A percentile compares a stretch with the other conserved stretches of the same genome.
Conservation (phyloP, 1,140 invertebrate species). For the Hyphantria cunea region DNA sequence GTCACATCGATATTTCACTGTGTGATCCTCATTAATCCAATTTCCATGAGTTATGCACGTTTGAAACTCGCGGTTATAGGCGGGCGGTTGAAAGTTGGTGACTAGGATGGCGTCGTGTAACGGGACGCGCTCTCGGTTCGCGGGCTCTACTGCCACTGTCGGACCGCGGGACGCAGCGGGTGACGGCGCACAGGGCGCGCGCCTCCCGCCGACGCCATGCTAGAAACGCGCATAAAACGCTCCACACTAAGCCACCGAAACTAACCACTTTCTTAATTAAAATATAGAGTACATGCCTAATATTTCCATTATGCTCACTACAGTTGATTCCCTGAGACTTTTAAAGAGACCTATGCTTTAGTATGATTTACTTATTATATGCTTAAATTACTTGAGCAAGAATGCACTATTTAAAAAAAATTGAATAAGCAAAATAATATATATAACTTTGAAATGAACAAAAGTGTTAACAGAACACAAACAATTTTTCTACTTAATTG, state of each 20-base stretch:
- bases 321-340: conserved; percentile 12
- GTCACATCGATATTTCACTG: conserved; percentile 30
- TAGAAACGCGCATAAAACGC: conserved; percentile 51
- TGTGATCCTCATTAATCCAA: conserved; percentile 31
- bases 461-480: too few species aligned
- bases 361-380: too few species aligned
- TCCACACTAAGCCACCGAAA: conserved; percentile 17
- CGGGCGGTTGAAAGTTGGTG: conserved; percentile 37
- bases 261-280: conserved; percentile 22
- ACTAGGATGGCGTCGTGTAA: conserved; percentile 19
- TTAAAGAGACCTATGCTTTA: conserved; percentile 9
- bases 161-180: neutral
- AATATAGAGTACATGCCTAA: conserved; percentile 13
- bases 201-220: conserved; percentile 47
- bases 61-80: conserved; percentile 30
- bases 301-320: conserved; percentile 20
- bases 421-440: too few species aligned
- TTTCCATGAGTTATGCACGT: conserved; percentile 11
- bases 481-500: too few species aligned
- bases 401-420: too few species aligned
- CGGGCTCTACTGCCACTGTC: conserved; percentile 60
- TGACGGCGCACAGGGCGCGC: conserved; percentile 36
- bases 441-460: too few species aligned
- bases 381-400: conserved; percentile 6
- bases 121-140: conserved; percentile 56